Percentiles rank a stretch among this genome's conserved stretches.
phyloP scores from a whole-genome alignment of 2,888 invertebrate genomes.

The Agrochola lota region DNA sequence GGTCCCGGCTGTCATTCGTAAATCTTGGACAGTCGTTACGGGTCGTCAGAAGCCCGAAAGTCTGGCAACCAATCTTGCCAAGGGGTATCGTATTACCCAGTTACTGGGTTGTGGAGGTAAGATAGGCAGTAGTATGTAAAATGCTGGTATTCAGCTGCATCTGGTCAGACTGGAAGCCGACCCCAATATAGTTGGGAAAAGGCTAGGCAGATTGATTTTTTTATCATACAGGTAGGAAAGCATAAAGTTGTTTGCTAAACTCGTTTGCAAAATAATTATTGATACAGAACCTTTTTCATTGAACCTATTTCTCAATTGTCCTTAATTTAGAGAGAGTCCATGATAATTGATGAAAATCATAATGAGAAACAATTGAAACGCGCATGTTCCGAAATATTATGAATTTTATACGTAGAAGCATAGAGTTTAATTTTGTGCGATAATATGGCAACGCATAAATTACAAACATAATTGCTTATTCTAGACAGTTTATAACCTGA shows the following conservation, averaged over 20 bases:
- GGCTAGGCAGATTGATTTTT: too few species aligned
- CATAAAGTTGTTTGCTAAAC: not conserved
- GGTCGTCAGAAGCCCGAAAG: too few species aligned
- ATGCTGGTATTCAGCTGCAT: too few species aligned
- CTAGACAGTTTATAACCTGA: conserved; percentile 13
- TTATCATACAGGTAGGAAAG: too few species aligned
- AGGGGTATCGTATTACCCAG: too few species aligned
- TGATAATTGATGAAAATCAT: conserved; percentile 46
- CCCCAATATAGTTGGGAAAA: too few species aligned
- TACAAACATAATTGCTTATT: conserved; percentile 17
- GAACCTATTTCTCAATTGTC: not conserved
- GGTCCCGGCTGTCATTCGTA: too few species aligned
- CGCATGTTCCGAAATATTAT: conserved; percentile 60
- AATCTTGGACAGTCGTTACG: too few species aligned
- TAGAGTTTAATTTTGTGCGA: conserved; percentile 14
- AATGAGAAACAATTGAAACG: conserved; percentile 69
- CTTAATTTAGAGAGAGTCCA: conserved; percentile 47
- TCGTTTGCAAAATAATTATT: not conserved
- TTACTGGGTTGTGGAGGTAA: too few species aligned
- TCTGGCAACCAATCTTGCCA: too few species aligned
- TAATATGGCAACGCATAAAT: conserved; percentile 21
- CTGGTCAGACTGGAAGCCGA: too few species aligned
- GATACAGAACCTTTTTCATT: conserved; percentile 10
- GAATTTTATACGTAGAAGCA: conserved; percentile 19
- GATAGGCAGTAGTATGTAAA: too few species aligned